Evolutionary conservation across 2,113 vertebrate genomes (phyloP), one percentile per base, ranked within the genome.

Genomic region (Eublepharis macularius): DNA sequence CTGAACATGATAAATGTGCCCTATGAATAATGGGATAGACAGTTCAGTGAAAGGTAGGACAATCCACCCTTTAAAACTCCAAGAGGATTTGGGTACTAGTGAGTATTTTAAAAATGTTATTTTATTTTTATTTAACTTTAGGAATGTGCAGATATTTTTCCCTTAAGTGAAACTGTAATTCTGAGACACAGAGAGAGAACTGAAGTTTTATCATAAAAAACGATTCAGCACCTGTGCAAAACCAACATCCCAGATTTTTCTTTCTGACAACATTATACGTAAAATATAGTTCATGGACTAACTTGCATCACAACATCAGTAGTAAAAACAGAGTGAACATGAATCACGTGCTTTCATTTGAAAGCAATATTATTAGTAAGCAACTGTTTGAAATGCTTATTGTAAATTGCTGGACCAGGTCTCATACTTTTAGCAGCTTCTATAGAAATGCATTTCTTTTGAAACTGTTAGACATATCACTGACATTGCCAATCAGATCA

Each of bases 51-150:
- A 79, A 73, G 17, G 54, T 7, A n/a, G 47, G 54, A 32, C 60
- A n/a, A 85, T 72, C 29, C 16, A 90, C 41, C 90, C 8, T 39
- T 63, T 88, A 73, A 63, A 89, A 12, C 69, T 14, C 82, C 85
- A 84, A 29, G 81, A 83, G 79, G 80, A 81, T 88, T 92, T 89
- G 77, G 74, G 51, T 92, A 63, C 43, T 89, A 89, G 81, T 87
- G 3, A 34, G 26, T 63, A 47, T 84, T 39, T 68, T 43, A 74
- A 39, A 36, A 54, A n/a, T 68, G 49, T 68, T 57, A 60, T 26
- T 26, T 60, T 60, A 60, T 60, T 60, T 29, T 29, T 63, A 63
- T 63, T 63, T 63, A 63, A 63, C 69, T 83, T 86, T 14, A 19
- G 4, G 54, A 45, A 39, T 13, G 60, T 80, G 66, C 80, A 91